A percentile compares a stretch with the other conserved stretches of the same genome.
phyloP scores from a whole-genome alignment of 2,888 invertebrate genomes.

The Pristionchus maxplancki region DNA sequence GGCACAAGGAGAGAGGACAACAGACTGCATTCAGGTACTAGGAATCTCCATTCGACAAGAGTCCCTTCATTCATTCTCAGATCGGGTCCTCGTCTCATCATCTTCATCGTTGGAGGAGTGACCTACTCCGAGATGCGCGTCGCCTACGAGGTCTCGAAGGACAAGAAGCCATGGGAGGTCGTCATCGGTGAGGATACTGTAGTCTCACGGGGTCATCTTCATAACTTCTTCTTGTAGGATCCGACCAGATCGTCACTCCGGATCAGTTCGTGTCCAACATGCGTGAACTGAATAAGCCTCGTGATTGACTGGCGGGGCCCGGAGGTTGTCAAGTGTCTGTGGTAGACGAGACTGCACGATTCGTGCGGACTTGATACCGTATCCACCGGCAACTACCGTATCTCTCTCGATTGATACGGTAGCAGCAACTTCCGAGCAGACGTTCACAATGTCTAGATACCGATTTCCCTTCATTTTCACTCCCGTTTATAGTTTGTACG shows the following conservation, averaged over 20 bases:
- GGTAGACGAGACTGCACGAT: constrained; percentile 58
- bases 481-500: background rate
- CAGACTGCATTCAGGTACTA: constrained; percentile 81
- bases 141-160: constrained; percentile 97
- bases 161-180: constrained; percentile 98
- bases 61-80: background rate
- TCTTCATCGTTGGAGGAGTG: constrained; percentile 96
- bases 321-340: constrained; percentile 61
- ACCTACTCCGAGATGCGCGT: constrained; percentile 97
- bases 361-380: constrained; percentile 21
- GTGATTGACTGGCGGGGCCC: constrained; percentile 65
- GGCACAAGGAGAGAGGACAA: constrained; percentile 96
- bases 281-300: constrained; percentile 77
- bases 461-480: background rate
- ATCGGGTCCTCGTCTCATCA: constrained; percentile 90
- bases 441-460: background rate
- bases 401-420: background rate
- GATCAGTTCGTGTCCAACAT: constrained; percentile 94
- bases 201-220: background rate
- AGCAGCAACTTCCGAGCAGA: constrained; percentile 3
- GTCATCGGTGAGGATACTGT: constrained; percentile 86
- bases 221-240: constrained; percentile 82
- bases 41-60: background rate
- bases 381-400: constrained; percentile 15
- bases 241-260: constrained; percentile 95